phyloP scores from a whole-genome alignment of 2,113 vertebrate genomes.

The Canis aureus region DNA sequence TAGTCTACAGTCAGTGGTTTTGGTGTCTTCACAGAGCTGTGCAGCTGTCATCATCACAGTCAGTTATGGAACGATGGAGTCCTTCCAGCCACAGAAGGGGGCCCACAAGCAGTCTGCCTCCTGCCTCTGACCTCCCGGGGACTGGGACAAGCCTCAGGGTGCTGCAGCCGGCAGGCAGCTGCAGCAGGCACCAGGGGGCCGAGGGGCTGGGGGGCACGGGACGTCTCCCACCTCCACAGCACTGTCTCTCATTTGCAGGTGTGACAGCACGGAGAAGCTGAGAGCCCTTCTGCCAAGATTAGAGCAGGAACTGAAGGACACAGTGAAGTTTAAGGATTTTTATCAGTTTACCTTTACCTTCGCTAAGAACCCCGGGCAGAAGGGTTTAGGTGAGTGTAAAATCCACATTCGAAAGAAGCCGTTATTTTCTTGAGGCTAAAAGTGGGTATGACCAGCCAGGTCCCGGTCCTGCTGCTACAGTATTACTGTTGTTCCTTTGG shows the following conservation, averaged over 20 bases:
- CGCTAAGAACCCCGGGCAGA: slow-evolving; percentile 97
- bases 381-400: slow-evolving; percentile 94
- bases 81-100: not conserved
- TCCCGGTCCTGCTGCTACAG: fast-evolving
- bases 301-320: slow-evolving; percentile 97
- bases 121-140: too few species aligned
- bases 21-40: too few species aligned
- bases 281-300: slow-evolving; percentile 93
- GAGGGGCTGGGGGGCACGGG: fast-evolving
- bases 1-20: not conserved
- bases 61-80: fast-evolving
- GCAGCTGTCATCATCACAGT: fast-evolving
- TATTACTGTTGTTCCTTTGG: not conserved
- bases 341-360: slow-evolving; percentile 99
- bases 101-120: not conserved
- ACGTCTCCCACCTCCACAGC: fast-evolving
- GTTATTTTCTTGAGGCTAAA: not conserved
- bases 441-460: not conserved
- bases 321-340: slow-evolving; percentile 96
- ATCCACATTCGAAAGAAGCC: fast-evolving
- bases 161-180: not conserved
- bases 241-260: slow-evolving; percentile 87
- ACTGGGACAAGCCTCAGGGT: not conserved
- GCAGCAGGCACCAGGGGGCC: not conserved
- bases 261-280: slow-evolving; percentile 95